Base-by-base conservation (phyloP, 2,888 invertebrate genomes). In the Tetropium fuscum region DNA sequence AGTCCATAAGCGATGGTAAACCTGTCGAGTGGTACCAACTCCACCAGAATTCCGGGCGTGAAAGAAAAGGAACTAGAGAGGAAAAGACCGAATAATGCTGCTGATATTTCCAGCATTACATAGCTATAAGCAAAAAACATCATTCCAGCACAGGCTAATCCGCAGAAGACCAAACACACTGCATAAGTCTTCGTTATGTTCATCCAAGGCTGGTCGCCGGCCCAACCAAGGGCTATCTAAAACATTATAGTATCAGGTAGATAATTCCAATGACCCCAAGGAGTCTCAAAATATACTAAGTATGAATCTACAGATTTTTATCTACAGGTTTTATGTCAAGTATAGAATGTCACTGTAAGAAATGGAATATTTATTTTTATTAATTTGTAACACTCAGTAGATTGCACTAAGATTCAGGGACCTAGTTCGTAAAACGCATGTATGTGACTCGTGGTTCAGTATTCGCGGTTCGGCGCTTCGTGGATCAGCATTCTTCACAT, bases 1-100 rank as follows among this genome's bases (percentile, higher is more conserved):
- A 98, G 82, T 13, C 97, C 97, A 80, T 97, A 98, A 10, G 96
- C 96, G 54, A 91, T 90, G 3, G 97, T 95, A 78, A 98, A 96
- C 68, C 93, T 88, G 77, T 96, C 95, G 78, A 97, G 82, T 5
- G 95, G 94, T 30, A 97, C 92, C 73, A 97, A 83, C 75, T 94
- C 91, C 38, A 96, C 94, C 66, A 97, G 83, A 71, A 98, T 90
- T 75, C 94, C 93, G 0, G 96, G 95, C 0, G 95, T 95, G 71
- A 97, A 92, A 0, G 95, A 92, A 81, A 95, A 97, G 58, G 91
- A 94, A 68, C 95, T 96, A 41, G 95, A 94, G 77, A 97, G 94
- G 69, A 94, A 92, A 64, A 96, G 85, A 4, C 97, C 97, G 82
- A 95, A 97, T 0, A 90, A 83, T 0, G 88, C 88, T 15, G 83